Conservation (phyloP, 1,140 invertebrate species). For the Drosophila micromelanica region DNA sequence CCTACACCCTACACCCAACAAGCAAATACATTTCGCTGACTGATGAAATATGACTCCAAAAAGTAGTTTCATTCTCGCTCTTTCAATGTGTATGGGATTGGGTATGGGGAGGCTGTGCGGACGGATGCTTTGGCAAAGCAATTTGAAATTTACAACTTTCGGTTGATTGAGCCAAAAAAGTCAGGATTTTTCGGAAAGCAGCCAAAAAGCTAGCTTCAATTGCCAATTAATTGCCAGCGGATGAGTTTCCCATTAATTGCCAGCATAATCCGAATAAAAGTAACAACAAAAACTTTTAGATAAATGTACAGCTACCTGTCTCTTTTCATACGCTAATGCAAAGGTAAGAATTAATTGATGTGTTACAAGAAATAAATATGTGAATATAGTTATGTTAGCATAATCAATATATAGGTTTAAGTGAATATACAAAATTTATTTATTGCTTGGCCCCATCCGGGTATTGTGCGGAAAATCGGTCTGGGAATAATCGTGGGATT, state of each 20-base stretch:
- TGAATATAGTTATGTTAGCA: too few relatives aligned
- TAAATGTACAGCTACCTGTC: not conserved
- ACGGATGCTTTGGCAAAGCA: constrained; percentile 24
- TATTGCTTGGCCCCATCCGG: too few relatives aligned
- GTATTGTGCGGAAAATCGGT: too few relatives aligned
- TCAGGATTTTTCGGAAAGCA: constrained; percentile 1
- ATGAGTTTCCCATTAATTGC: constrained; percentile 30
- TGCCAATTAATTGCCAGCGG: constrained; percentile 25
- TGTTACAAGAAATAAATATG: not conserved
- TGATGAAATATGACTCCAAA: constrained; percentile 49
- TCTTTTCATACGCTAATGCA: not conserved
- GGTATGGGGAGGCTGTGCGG: not conserved
- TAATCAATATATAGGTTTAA: too few relatives aligned
- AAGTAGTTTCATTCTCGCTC: constrained; percentile 23
- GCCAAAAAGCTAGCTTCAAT: constrained; percentile 17
- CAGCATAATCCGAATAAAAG: not conserved
- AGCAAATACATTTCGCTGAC: constrained; percentile 23
- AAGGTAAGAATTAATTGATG: not conserved
- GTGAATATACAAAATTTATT: too few relatives aligned
- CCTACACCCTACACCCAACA: not conserved
- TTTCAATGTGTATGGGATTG: too few relatives aligned
- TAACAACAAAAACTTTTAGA: not conserved
- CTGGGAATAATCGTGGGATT: too few relatives aligned
- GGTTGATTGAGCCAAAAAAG: constrained; percentile 37
- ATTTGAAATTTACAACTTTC: constrained; percentile 56